Percentiles rank a stretch among this genome's conserved stretches.
These are phyloP conservation scores for Protodeltote pygarga DNA, from an alignment of 2,888 invertebrate genomes.

Conservation along the genomic window DNA sequence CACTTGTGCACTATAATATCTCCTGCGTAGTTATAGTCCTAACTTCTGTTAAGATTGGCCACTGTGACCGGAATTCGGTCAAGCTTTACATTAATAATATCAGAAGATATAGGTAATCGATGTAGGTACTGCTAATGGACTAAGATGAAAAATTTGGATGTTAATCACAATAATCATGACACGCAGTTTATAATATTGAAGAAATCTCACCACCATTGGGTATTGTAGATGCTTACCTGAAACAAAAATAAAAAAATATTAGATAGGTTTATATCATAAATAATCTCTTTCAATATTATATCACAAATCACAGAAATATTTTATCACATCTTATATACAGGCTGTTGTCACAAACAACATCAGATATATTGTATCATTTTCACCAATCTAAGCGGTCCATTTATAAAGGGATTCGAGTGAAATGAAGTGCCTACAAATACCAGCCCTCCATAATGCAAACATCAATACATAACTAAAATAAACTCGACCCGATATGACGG, in stretches of 20 bases:
- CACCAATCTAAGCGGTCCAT: conserved; percentile 38
- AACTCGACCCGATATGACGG: conserved; percentile 35
- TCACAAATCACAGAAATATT: conserved; percentile 20
- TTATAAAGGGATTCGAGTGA: conserved; percentile 42
- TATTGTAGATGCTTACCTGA: conserved; percentile 60
- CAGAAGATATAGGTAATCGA: too few relatives aligned
- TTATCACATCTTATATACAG: conserved; percentile 21
- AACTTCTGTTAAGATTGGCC: too few relatives aligned
- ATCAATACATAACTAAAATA: conserved; percentile 48
- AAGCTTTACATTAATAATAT: too few relatives aligned
- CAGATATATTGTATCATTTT: conserved; percentile 42
- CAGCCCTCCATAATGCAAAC: conserved; percentile 33
- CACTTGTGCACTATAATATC: too few relatives aligned
- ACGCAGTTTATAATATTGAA: too few relatives aligned
- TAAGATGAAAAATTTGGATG: too few relatives aligned
- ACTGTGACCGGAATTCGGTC: too few relatives aligned
- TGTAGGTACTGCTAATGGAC: too few relatives aligned
- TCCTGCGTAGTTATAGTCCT: too few relatives aligned
- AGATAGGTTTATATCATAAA: conserved; percentile 4
- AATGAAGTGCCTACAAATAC: conserved; percentile 46
- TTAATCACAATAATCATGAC: too few relatives aligned
- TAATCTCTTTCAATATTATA: conserved; percentile 19
- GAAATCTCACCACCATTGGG: neutral
- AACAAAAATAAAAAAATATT: conserved; percentile 51
- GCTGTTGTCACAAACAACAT: conserved; percentile 38